These are phyloP conservation scores for Sinella curviseta DNA, from an alignment of 1,140 invertebrate genomes.

Conservation along the genomic window DNA sequence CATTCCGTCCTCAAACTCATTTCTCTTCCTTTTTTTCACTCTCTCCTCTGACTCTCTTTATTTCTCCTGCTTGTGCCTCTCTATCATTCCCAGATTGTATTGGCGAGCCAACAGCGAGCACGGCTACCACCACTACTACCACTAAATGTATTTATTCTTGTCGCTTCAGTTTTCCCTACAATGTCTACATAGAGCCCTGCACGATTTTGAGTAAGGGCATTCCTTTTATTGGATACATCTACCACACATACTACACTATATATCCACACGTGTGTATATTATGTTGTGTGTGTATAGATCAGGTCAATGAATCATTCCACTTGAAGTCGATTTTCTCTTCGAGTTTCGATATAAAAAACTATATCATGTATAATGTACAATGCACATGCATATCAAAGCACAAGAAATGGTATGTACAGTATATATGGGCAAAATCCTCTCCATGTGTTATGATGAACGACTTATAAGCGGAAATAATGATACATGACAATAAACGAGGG, in stretches of 20 bases:
- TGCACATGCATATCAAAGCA: no score
- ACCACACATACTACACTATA: not conserved
- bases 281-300: not conserved
- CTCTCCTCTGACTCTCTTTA: not conserved
- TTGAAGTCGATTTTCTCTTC: constrained; percentile 10
- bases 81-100: not conserved
- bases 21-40: constrained; percentile 9
- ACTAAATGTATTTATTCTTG: constrained; percentile 10
- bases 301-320: constrained; percentile 24
- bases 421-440: no score
- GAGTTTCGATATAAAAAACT: not conserved
- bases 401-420: not conserved
- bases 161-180: not conserved
- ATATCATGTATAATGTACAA: not conserved
- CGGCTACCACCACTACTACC: no score
- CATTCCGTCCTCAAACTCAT: constrained; percentile 28
- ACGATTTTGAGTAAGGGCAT: no score
- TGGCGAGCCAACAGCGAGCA: no score
- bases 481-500: not conserved
- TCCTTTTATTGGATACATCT: no score
- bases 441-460: not conserved
- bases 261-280: constrained; percentile 19
- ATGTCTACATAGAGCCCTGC: no score
- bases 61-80: not conserved
- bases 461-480: not conserved